Evolutionary conservation across 2,888 invertebrate genomes (phyloP), one percentile per base, ranked within the genome.

Genomic region (Elegia similella): DNA sequence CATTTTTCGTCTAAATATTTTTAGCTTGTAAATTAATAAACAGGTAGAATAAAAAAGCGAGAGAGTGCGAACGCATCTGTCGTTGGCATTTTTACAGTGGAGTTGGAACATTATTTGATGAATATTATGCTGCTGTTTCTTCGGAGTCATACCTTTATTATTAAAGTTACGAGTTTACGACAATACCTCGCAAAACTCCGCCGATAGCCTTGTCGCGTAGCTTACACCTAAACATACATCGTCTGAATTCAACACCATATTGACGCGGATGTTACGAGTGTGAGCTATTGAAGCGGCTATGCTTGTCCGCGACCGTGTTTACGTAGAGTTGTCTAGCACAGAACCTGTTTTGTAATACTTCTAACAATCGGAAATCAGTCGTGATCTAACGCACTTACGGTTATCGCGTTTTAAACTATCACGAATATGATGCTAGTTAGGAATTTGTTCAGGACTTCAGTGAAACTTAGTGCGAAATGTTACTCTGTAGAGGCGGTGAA

Each of bases 331-430:
- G 43, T 42, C 57, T 60, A 67, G 66, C 64, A 23, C 64, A 61
- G 72, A 80, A 85, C 84, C 78, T 72, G 87, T 86, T 83, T 76
- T 63, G 65, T 67, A 72, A 68, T 73, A 16, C 44, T 71, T 72
- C 71, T 70, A 63, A 72, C 63, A 61, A 64, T 64, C 62, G 59
- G 67, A 62, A 68, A 66, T 75, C 80, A 84, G 85, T 84, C 73
- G 78, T 67, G 66, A 71, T 73, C 76, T 60, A 81, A 65, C 76
- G 72, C 66, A 83, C 76, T 64, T 60, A 72, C 76, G 75, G 80
- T 71, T 73, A 80, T 76, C 85, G 85, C 81, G 82, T 72, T 63
- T 59, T 59, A 44, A 15, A 16, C 38, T 38, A 34, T 52, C n/a
- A 32, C 23, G 23, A 44, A 17, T 46, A 84, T 72, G 70, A 82